Evolutionary conservation across 2,888 invertebrate genomes (phyloP).

Genomic region (Altica lythri): DNA sequence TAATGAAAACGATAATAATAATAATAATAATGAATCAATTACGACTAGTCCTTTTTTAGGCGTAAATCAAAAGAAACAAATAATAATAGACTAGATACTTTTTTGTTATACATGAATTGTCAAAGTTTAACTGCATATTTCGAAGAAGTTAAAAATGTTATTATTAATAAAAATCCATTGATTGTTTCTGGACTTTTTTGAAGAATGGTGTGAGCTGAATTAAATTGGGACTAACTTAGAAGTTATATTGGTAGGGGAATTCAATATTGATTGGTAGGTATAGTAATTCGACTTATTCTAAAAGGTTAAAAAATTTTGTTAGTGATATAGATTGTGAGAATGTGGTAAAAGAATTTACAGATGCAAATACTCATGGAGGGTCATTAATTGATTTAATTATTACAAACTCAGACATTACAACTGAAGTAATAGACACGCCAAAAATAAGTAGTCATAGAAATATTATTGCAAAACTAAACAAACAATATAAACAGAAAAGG

Average conservation of each 20-base stretch:
- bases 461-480: neutral
- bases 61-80: neutral
- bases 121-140: neutral
- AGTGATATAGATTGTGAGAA: neutral
- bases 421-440: neutral
- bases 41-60: neutral
- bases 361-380: neutral
- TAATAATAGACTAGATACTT: neutral
- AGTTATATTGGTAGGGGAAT: too few species aligned
- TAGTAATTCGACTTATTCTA: neutral
- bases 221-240: neutral
- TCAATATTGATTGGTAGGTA: too few species aligned
- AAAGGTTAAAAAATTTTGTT: neutral
- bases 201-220: neutral
- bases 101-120: neutral
- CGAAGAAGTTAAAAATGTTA: neutral
- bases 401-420: neutral
- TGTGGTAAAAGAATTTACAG: neutral
- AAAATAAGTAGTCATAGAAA: neutral
- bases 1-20: too few species aligned
- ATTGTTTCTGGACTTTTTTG: neutral
- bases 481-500: neutral
- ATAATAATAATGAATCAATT: too few species aligned
- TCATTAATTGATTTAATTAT: neutral
- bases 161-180: neutral